Evolutionary conservation across 2,888 invertebrate genomes (phyloP).

Genomic region (Sesia bembeciformis): DNA sequence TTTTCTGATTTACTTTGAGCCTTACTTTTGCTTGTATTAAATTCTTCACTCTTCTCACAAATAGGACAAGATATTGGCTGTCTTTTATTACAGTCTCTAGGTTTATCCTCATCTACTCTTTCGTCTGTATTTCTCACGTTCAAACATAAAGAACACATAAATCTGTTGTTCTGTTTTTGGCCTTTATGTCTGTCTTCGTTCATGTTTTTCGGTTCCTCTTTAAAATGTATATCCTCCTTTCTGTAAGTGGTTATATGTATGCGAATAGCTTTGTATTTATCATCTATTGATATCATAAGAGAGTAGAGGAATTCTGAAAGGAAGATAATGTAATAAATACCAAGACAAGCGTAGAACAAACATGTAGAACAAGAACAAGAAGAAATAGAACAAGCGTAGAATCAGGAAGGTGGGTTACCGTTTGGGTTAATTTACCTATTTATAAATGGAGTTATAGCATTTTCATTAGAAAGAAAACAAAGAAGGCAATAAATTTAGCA

Average conservation of each 20-base stretch:
- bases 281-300: conserved; percentile 38
- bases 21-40: conserved; percentile 9
- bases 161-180: conserved; percentile 18
- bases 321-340: too few species aligned
- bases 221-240: conserved; percentile 5
- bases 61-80: conserved; percentile 27
- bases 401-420: too few species aligned
- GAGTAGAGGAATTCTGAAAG: background rate
- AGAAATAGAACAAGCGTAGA: too few species aligned
- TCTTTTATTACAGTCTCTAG: conserved; percentile 13
- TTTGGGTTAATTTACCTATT: too few species aligned
- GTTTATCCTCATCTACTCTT: conserved; percentile 10
- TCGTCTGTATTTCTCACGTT: conserved; percentile 17
- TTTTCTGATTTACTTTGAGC: background rate
- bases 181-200: conserved; percentile 8
- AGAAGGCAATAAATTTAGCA: too few species aligned
- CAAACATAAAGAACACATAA: conserved; percentile 46
- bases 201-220: conserved; percentile 6
- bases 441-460: too few species aligned
- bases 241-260: conserved; percentile 46
- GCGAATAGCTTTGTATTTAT: conserved; percentile 23
- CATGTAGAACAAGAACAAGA: too few species aligned
- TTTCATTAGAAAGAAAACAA: too few species aligned
- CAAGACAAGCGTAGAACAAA: too few species aligned
- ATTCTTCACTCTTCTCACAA: conserved; percentile 21